These are phyloP conservation scores for Drepanosiphum platanoidis DNA, from an alignment of 2,888 invertebrate species.

Conservation along the genomic window DNA sequence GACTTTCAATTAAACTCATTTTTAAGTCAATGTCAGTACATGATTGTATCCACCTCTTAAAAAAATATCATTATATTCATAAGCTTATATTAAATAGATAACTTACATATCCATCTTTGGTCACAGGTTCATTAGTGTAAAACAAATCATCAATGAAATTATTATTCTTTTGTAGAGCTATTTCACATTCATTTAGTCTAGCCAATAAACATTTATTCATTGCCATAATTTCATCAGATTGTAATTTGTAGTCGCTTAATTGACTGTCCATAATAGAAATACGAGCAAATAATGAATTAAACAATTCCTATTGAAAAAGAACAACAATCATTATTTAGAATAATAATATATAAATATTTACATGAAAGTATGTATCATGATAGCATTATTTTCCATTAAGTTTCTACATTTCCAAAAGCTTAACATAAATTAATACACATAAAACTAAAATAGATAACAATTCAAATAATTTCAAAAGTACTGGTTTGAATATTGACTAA, in stretches of 20 bases:
- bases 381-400: no score
- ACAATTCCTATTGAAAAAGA: constrained; percentile 27
- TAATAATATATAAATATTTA: no score
- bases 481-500: no score
- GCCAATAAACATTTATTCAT: constrained; percentile 29
- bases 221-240: constrained; percentile 25
- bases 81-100: background rate
- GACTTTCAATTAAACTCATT: constrained; percentile 35
- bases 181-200: constrained; percentile 19
- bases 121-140: constrained; percentile 52
- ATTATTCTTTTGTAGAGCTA: constrained; percentile 18
- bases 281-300: constrained; percentile 39
- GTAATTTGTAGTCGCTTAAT: constrained; percentile 10
- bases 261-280: constrained; percentile 28
- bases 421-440: background rate
- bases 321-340: no score
- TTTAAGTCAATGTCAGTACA: constrained; percentile 49
- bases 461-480: no score
- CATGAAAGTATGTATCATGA: no score
- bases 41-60: constrained; percentile 36
- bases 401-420: no score
- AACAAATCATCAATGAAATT: constrained; percentile 35
- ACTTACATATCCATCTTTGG: constrained; percentile 52
- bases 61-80: background rate
- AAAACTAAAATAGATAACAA: no score